Percentiles rank a stretch among this genome's conserved stretches.
phyloP scores from a whole-genome alignment of 2,888 invertebrate species.

The Andrena dorsata region DNA sequence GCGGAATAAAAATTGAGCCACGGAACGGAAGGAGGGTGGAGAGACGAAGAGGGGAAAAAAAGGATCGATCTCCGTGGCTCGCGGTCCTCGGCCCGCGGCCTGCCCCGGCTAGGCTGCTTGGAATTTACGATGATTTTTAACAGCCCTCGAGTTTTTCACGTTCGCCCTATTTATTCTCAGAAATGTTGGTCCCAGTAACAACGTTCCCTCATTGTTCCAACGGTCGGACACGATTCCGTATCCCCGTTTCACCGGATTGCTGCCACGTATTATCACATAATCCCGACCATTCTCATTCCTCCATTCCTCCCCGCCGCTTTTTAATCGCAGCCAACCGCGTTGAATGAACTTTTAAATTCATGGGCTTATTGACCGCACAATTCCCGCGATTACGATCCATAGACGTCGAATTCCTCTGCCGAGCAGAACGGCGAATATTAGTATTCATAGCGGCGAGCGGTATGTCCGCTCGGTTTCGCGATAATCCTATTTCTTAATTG shows the following conservation, averaged over 20 bases:
- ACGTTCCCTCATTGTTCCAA: slow-evolving; percentile 20
- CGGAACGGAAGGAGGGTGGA: not conserved
- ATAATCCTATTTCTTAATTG: no score
- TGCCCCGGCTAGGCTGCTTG: not conserved
- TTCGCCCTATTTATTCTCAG: slow-evolving; percentile 20
- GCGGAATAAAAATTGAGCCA: slow-evolving; percentile 60
- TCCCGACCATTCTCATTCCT: slow-evolving; percentile 3
- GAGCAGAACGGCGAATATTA: slow-evolving; percentile 2
- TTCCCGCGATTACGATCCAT: slow-evolving; percentile 33
- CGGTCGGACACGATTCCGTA: slow-evolving; percentile 4
- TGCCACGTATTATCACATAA: slow-evolving; percentile 40
- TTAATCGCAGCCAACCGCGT: not conserved
- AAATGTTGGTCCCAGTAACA: slow-evolving; percentile 21
- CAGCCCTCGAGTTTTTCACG: slow-evolving; percentile 15
- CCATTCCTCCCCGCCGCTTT: not conserved
- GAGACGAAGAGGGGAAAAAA: not conserved
- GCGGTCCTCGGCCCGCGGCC: slow-evolving; percentile 15
- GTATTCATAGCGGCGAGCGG: slow-evolving; percentile 24
- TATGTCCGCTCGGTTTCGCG: not conserved
- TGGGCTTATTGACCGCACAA: slow-evolving; percentile 25
- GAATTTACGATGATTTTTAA: slow-evolving; percentile 47
- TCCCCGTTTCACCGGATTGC: slow-evolving; percentile 36
- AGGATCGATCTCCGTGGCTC: slow-evolving; percentile 46
- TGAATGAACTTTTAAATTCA: slow-evolving; percentile 13
- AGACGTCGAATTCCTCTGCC: not conserved